Conservation (phyloP, 2,113 vertebrate genomes). For the Leptosomus discolor region DNA sequence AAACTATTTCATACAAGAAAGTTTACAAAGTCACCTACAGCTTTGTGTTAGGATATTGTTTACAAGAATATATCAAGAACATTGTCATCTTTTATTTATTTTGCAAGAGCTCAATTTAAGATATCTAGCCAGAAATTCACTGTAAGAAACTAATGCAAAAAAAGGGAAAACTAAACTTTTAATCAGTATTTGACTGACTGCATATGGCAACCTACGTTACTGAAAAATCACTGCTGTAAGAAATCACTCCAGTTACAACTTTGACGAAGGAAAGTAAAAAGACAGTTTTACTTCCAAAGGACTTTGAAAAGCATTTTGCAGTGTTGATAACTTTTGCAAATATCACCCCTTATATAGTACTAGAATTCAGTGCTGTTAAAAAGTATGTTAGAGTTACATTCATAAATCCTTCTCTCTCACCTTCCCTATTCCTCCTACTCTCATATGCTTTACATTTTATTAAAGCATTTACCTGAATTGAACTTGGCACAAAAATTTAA, state of each 20-base stretch:
- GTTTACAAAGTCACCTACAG: background rate
- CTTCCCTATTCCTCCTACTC: background rate
- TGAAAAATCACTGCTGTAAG: background rate
- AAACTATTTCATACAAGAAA: no score
- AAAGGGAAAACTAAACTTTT: background rate
- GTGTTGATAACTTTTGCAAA: background rate
- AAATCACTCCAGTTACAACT: background rate
- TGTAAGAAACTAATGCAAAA: background rate
- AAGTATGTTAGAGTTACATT: background rate
- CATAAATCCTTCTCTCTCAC: background rate
- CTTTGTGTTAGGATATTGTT: background rate
- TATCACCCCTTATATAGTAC: background rate
- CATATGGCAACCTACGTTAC: background rate
- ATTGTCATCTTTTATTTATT: background rate
- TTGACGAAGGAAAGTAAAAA: background rate
- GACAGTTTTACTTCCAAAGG: background rate
- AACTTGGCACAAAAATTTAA: background rate
- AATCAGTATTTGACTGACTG: background rate
- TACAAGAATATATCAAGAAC: background rate
- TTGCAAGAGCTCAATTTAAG: background rate
- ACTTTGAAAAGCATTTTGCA: background rate
- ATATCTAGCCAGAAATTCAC: background rate
- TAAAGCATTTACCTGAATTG: slow-evolving; percentile 8
- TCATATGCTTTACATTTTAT: background rate
- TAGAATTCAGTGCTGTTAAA: background rate